phyloP scores from a whole-genome alignment of 2,888 invertebrate species.

The Caenorhabditis zanzibari region DNA sequence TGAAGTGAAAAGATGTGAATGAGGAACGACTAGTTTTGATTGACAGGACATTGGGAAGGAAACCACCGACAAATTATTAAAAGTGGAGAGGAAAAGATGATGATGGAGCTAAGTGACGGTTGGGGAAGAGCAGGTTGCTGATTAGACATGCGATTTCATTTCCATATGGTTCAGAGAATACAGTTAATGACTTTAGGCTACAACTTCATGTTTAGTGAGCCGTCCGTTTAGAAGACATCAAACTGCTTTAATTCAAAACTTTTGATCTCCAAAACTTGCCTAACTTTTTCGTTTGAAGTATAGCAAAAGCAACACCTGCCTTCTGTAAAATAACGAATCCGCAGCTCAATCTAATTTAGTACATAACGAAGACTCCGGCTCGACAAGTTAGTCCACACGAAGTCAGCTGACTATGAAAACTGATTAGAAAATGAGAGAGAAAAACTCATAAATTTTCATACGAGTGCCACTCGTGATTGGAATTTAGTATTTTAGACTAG shows the following conservation, averaged over 20 bases:
- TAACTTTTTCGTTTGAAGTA: no score
- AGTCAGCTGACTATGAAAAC: constrained; percentile 15
- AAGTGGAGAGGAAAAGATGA: not conserved
- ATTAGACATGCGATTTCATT: no score
- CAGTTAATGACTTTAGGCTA: no score
- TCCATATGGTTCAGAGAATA: no score
- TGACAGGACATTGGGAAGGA: constrained; percentile 30
- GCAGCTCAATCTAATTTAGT: constrained; percentile 1
- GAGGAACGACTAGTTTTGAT: constrained; percentile 17
- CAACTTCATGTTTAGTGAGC: no score
- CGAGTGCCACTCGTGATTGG: not conserved
- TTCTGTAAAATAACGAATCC: not conserved
- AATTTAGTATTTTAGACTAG: no score
- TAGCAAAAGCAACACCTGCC: no score
- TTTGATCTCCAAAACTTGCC: no score
- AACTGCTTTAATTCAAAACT: no score
- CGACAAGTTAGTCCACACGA: not conserved
- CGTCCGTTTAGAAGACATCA: no score
- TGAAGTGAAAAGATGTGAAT: not conserved
- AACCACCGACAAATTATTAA: constrained; percentile 48
- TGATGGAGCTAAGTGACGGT: constrained; percentile 35
- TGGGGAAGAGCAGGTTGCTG: not conserved
- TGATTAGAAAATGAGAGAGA: constrained; percentile 15
- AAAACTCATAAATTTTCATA: constrained; percentile 9
- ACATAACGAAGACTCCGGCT: not conserved